Conservation (phyloP, 2,888 invertebrate genomes). For the Metacarcinus magister region DNA sequence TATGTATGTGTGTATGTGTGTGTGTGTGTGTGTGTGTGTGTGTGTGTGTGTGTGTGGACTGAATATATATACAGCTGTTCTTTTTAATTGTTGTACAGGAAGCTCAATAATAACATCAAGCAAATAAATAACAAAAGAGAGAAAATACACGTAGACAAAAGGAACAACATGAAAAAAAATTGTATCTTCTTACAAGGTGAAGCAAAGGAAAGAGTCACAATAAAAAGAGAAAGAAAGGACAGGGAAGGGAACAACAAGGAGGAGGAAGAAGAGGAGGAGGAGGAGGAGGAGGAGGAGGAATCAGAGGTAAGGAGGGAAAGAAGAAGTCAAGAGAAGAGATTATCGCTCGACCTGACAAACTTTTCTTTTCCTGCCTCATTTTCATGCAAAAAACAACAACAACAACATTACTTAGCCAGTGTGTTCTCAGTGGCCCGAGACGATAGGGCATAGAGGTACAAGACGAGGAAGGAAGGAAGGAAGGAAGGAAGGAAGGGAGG, state of each 20-base stretch:
- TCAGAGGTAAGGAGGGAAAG: not conserved
- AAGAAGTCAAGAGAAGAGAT: not conserved
- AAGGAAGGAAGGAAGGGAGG: not conserved
- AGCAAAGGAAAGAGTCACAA: not conserved
- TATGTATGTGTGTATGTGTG: not conserved
- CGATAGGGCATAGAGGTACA: not conserved
- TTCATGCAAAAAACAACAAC: not conserved
- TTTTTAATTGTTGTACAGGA: not conserved
- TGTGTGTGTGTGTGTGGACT: not conserved
- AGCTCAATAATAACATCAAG: too few species aligned
- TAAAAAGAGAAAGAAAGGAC: not conserved
- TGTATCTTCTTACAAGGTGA: too few species aligned
- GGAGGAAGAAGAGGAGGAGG: slow-evolving; percentile 53
- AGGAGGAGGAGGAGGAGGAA: not conserved
- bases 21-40: not conserved
- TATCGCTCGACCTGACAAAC: not conserved
- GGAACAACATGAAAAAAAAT: too few species aligned
- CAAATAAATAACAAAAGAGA: too few species aligned
- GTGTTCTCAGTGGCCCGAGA: not conserved
- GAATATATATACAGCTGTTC: too few species aligned
- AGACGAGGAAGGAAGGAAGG: not conserved
- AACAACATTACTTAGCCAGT: not conserved
- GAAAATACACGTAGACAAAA: not conserved
- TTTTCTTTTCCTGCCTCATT: not conserved
- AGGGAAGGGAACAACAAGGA: not conserved